Evolutionary conservation across 2,113 vertebrate genomes (phyloP), one percentile per base, ranked within the genome.

Genomic region (Formicarius rufipectus): DNA sequence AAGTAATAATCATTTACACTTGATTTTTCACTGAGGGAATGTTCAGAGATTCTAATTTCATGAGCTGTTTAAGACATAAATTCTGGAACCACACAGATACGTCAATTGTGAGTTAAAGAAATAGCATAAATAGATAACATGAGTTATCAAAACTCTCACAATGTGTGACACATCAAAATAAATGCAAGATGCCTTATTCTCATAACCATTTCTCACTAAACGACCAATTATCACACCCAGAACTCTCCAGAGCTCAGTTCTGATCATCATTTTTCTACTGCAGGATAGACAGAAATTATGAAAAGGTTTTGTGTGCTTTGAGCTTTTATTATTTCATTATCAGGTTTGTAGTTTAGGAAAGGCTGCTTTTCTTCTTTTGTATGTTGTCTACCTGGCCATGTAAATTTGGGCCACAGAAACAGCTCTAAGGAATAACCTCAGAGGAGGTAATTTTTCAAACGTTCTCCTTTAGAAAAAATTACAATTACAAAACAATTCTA

Each of bases 91-190:
- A 5, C 2, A 4, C 33, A 92, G 44, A 92, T 69, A 37, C 91
- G 31, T 25, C 56, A 60, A 47, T 31, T 60, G 44, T 77, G 63
- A 82, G 14, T 62, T 86, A 73, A 92, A 89, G 64, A 72, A 90
- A 75, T 55, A 91, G 24, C 39, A 59, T 22, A 89, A 75, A 90
- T 56, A 92, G 79, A 77, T 27, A n/a, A 92, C 10, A 74, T 56
- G 69, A 87, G 81, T 91, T 92, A 92, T 84, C 86, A 77, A 91
- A 89, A 91, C 24, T 72, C 35, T 83, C 31, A 53, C 2, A 9
- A 80, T 40, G 49, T 56, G 50, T 66, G 39, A 42, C 35, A 87
- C 28, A 81, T 52, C 44, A 71, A 72, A 96, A 92, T 75, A 87
- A 91, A 87, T 45, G 37, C 44, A 92, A 68, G 53, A 28, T 4